Evolutionary conservation across 2,797 vertebrate species (phyloP), one percentile per base, ranked within the genome.

Genomic region (Sebastes diploproa): DNA sequence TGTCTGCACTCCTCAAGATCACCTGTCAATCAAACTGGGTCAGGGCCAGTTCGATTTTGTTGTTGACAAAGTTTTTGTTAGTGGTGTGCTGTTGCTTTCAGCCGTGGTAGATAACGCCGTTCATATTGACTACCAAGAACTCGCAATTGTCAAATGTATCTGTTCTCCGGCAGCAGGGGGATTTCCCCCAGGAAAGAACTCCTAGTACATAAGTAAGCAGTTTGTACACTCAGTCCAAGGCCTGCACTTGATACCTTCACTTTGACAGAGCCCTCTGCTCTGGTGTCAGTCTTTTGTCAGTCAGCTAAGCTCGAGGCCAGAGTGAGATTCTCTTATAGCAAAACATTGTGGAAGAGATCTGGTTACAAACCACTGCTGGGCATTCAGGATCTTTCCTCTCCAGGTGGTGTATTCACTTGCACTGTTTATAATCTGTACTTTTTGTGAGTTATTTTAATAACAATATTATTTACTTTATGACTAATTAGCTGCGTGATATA

Each of bases 281-380:
- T 25, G 61, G 84, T 92, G 92, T 91, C 87, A 86, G 70, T 80
- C 85, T 86, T 89, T 89, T 81, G 86, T 92, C 82, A 89, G 73
- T 63, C 68, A 78, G 83, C 68, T 76, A 32, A 81, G 82, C 92
- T 91, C 1, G 6, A 83, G 90, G 91, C 85, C 23, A 87, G 13
- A 74, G 61, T 32, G 72, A 75, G 81, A 78, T 78, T 77, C 78
- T 87, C 72, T 79, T 73, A 46, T 64, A 59, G 64, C 75, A 67
- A 89, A 90, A 86, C 75, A 88, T 61, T 0, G 10, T 38, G 59
- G 74, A 38, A 65, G 30, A 76, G 82, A 89, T 90, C 65, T 56
- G 68, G 74, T 89, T 89, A 81, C 85, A 68, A 84, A 79, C 56
- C 59, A 61, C 63, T 27, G 32, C 46, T 63, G 75, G 71, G 42